These are phyloP conservation scores for Neolamprologus falcicula DNA, from an alignment of 2,113 vertebrate genomes.

Conservation along the genomic window DNA sequence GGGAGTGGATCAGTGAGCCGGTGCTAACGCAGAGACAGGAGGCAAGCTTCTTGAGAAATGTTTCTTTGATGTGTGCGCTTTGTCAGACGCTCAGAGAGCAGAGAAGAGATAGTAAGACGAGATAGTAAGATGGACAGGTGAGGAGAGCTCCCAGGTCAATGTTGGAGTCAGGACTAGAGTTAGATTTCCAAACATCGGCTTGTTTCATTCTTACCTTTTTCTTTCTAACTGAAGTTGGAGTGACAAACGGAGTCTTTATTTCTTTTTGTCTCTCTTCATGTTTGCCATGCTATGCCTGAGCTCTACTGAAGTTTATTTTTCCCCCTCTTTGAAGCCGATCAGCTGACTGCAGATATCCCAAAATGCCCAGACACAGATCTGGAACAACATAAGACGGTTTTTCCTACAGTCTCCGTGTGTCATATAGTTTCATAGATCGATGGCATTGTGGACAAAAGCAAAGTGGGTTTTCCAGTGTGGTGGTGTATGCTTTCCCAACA, in stretches of 20 bases:
- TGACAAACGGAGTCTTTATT: not conserved
- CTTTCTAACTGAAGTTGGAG: not conserved
- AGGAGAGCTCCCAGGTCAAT: not conserved
- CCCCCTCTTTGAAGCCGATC: not conserved
- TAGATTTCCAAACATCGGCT: not conserved
- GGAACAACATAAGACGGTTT: not conserved
- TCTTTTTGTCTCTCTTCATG: not conserved
- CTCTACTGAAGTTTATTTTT: not conserved
- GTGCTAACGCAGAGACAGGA: not conserved
- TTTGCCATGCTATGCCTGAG: not conserved
- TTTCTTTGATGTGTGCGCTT: not conserved
- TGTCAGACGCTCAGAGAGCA: not conserved
- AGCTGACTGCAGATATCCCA: not conserved
- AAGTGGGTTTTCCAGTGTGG: not conserved
- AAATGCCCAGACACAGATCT: not conserved
- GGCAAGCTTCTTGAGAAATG: not conserved
- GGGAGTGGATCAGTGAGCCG: conserved; percentile 3
- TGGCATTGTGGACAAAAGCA: not conserved
- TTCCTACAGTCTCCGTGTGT: not conserved
- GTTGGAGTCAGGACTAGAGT: not conserved
- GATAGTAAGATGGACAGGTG: not conserved
- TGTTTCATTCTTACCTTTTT: not conserved
- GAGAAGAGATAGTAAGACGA: not conserved
- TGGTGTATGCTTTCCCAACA: not conserved
- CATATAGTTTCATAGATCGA: not conserved